Evolutionary conservation across 2,888 invertebrate genomes (phyloP), one percentile per base, ranked within the genome.

Genomic region (Tachina fera): DNA sequence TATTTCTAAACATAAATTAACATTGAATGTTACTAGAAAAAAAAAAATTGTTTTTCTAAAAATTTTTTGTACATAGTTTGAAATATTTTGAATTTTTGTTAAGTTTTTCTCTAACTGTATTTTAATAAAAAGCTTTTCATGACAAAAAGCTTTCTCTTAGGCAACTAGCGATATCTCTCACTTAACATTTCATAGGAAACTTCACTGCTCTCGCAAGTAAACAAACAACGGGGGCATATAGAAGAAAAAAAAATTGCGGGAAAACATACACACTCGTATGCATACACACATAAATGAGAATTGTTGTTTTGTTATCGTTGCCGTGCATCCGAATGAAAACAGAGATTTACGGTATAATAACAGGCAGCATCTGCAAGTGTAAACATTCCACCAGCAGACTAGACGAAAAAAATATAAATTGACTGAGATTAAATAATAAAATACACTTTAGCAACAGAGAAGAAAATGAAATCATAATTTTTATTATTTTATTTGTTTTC

Each of bases 181-280:
- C 3, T 5, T 58, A 31, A 14, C 31, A 11, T 31, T 6, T 31
- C 31, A 31, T 31, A 6, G 31, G 5, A 14, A 49, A 58, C 19
- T 14, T 58, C 4, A 13, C 6, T 22, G 0, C 13, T 56, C 56
- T 56, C 56, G 11, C 22, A 56, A 22, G 3, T 51, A 10, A 47
- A 16, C 5, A 39, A 31, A 22, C 6, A 47, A 3, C 5, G 39
- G 51, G 19, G 49, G n/a, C 51, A 31, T 10, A 14, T 31, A 5
- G 31, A 43, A 41, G 4, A 14, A 49, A 71, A 49, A 71, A 60
- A 75, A 63, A 75, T 72, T 67, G 80, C 80, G 58, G 72, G 80
- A 80, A 72, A 72, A 63, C 13, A 8, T n/a, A 31, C 3, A n/a
- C 14, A 22, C 22, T n/a, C 3, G 22, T 22, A 49, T 3, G 3